These are phyloP conservation scores for Nomada flava DNA, from an alignment of 2,888 invertebrate species.

Conservation along the genomic window DNA sequence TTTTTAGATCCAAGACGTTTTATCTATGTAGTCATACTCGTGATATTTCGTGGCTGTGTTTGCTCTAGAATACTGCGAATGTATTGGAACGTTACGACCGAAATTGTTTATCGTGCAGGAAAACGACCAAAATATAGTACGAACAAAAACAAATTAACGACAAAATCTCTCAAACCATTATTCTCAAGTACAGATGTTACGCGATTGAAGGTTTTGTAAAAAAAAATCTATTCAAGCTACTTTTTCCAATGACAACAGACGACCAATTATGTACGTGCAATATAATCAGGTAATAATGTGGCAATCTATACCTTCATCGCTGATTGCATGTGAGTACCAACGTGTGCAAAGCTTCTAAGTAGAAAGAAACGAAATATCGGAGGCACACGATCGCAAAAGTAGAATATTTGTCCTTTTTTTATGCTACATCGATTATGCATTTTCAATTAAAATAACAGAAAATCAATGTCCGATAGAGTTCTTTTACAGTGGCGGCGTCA, in stretches of 20 bases:
- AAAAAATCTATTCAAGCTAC: too few relatives aligned
- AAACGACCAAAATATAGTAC: not conserved
- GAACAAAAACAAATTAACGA: too few relatives aligned
- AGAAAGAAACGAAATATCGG: slow-evolving; percentile 39
- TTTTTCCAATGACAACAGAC: too few relatives aligned
- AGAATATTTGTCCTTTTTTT: not conserved
- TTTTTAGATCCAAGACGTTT: slow-evolving; percentile 25
- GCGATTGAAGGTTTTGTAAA: too few relatives aligned
- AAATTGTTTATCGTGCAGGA: not conserved
- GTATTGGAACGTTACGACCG: not conserved
- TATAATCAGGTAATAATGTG: too few relatives aligned
- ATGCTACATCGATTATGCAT: too few relatives aligned
- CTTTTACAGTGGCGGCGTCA: not conserved
- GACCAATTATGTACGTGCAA: too few relatives aligned
- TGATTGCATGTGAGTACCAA: not conserved
- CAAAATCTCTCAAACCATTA: too few relatives aligned
- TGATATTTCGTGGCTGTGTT: slow-evolving; percentile 26
- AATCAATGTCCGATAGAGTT: not conserved
- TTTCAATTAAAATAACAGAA: not conserved
- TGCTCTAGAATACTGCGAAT: slow-evolving; percentile 26
- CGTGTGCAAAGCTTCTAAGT: slow-evolving; percentile 24
- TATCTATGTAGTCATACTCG: slow-evolving; percentile 26
- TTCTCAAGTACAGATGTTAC: too few relatives aligned
- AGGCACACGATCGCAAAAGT: slow-evolving; percentile 2
- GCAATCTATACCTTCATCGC: not conserved